Conservation (phyloP, 2,888 invertebrate species). For the Platypus cylindrus region DNA sequence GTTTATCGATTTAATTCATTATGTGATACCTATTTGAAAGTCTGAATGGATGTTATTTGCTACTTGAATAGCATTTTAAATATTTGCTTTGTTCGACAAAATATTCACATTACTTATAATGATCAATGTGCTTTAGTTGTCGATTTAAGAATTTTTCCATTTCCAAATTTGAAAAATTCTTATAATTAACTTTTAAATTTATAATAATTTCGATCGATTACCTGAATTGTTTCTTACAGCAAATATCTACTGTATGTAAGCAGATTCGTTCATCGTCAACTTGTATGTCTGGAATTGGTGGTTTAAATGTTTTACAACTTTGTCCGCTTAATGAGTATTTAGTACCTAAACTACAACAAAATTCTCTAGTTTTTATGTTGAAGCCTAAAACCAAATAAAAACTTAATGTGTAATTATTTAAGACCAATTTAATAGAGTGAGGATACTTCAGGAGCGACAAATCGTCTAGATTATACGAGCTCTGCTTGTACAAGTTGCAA, state of each 20-base stretch:
- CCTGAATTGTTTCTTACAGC: constrained; percentile 45
- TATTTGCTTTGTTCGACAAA: too few species aligned
- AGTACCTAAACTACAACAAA: constrained; percentile 31
- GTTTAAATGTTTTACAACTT: constrained; percentile 26
- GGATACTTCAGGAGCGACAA: too few species aligned
- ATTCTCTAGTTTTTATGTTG: constrained; percentile 25
- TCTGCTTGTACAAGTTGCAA: too few species aligned
- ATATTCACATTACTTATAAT: too few species aligned
- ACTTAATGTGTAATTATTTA: constrained; percentile 17
- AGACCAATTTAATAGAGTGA: too few species aligned
- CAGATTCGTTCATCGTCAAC: constrained; percentile 47
- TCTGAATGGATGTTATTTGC: too few species aligned
- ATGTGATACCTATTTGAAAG: too few species aligned
- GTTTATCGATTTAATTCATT: too few species aligned
- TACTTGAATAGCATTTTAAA: too few species aligned
- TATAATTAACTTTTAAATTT: constrained; percentile 1
- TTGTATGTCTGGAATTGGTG: constrained; percentile 41
- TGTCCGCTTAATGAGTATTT: constrained; percentile 30
- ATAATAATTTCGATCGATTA: constrained; percentile 17
- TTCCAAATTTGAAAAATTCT: not conserved
- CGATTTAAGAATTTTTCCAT: too few species aligned
- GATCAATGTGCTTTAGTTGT: too few species aligned
- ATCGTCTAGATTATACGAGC: too few species aligned
- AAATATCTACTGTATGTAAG: constrained; percentile 48
- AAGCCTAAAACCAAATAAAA: constrained; percentile 22